Conservation (phyloP, 2,797 vertebrate genomes). For the Hippoglossus hippoglossus region DNA sequence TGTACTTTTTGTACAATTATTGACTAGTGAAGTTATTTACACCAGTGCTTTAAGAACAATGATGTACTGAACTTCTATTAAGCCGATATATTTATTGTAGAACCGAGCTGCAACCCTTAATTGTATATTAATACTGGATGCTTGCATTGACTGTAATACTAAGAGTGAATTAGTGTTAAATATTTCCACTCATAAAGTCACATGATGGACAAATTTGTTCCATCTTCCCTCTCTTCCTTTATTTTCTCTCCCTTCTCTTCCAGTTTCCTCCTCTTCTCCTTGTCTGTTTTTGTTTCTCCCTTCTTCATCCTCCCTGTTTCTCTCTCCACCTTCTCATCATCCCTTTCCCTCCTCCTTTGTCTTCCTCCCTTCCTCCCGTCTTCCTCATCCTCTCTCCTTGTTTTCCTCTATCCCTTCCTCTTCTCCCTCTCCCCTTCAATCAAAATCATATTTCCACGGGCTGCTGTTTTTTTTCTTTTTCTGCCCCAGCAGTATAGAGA, state of each 20-base stretch:
- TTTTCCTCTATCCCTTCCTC: constrained; percentile 7
- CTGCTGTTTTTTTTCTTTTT: background rate
- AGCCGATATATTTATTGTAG: too few relatives aligned
- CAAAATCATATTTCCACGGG: constrained; percentile 40
- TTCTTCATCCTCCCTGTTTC: background rate
- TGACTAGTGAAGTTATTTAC: background rate
- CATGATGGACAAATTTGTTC: constrained; percentile 36
- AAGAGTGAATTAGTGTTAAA: constrained; percentile 36
- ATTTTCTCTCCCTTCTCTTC: too few relatives aligned
- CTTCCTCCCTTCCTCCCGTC: background rate
- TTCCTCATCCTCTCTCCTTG: constrained; percentile 16
- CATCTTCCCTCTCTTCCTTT: constrained; percentile 2
- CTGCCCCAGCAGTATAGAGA: constrained; percentile 33
- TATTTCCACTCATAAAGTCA: constrained; percentile 25
- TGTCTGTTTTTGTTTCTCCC: too few relatives aligned
- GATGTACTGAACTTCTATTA: too few relatives aligned
- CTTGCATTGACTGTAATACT: constrained; percentile 17
- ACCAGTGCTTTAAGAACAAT: too few relatives aligned
- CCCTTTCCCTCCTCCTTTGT: background rate
- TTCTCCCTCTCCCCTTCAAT: constrained; percentile 27
- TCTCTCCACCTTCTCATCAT: background rate
- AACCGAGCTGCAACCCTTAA: too few relatives aligned
- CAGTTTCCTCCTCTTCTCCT: too few relatives aligned
- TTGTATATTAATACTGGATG: background rate
- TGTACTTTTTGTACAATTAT: background rate